Evolutionary conservation across 2,113 vertebrate species (phyloP).

Genomic region (Axis porcinus): DNA sequence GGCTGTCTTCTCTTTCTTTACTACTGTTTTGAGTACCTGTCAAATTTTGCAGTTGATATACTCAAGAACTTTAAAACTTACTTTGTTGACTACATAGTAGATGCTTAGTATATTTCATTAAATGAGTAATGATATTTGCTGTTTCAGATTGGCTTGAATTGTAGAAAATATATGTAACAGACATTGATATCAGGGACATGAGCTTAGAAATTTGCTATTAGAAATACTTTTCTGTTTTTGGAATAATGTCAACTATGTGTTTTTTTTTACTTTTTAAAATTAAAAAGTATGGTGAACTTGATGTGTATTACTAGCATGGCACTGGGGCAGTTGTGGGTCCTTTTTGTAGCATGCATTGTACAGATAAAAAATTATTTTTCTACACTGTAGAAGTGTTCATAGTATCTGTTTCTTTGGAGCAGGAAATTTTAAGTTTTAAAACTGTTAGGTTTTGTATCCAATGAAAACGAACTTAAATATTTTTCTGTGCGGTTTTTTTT

Average conservation of each 20-base stretch:
- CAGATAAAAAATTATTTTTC: not conserved
- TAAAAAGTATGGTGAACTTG: not conserved
- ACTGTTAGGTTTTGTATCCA: not conserved
- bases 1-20: not conserved
- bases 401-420: slow-evolving; percentile 25
- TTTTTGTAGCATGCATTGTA: not conserved
- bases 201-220: slow-evolving; percentile 35
- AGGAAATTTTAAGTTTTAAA: slow-evolving; percentile 38
- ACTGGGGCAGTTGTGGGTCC: not conserved
- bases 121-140: not conserved
- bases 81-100: slow-evolving; percentile 9
- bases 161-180: slow-evolving; percentile 14
- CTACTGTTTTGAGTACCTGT: not conserved
- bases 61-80: slow-evolving; percentile 5
- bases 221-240: slow-evolving; percentile 1
- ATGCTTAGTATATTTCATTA: not conserved
- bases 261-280: slow-evolving; percentile 18
- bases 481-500: not conserved
- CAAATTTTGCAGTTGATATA: slow-evolving; percentile 29
- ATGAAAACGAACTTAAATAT: slow-evolving; percentile 33
- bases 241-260: not conserved
- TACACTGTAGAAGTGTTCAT: not conserved
- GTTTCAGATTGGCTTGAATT: slow-evolving; percentile 35
- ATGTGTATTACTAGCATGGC: not conserved
- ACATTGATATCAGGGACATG: not conserved